Conservation (phyloP, 2,888 invertebrate genomes). For the Eupeodes luniger region DNA sequence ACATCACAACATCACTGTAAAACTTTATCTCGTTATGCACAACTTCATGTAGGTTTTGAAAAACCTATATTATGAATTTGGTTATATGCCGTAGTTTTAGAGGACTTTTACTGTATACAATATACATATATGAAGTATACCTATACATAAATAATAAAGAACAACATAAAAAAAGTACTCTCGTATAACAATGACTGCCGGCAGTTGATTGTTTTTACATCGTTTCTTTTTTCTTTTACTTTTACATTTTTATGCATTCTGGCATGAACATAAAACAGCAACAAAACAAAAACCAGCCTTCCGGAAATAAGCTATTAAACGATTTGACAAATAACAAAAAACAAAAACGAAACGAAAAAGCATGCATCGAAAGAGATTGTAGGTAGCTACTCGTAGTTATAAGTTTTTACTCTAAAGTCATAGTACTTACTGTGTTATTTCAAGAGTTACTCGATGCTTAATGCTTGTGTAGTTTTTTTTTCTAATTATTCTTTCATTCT, state of each 20-base stretch:
- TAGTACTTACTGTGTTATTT: not conserved
- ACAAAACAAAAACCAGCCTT: slow-evolving; percentile 39
- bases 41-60: too few species aligned
- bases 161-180: slow-evolving; percentile 21
- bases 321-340: slow-evolving; percentile 46
- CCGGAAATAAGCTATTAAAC: slow-evolving; percentile 68
- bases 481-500: slow-evolving; percentile 5
- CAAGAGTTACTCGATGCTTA: slow-evolving; percentile 25
- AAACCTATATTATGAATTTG: too few species aligned
- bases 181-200: slow-evolving; percentile 63
- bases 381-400: not conserved
- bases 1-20: too few species aligned
- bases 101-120: not conserved
- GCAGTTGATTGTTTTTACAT: slow-evolving; percentile 48
- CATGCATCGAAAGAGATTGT: slow-evolving; percentile 40
- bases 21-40: too few species aligned
- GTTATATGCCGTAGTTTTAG: not conserved
- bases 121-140: not conserved
- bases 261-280: slow-evolving; percentile 28
- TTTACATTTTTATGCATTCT: slow-evolving; percentile 54
- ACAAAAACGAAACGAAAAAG: not conserved
- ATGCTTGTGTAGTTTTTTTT: slow-evolving; percentile 10
- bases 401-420: not conserved
- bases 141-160: not conserved
- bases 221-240: slow-evolving; percentile 6